Conservation (phyloP, 1,140 invertebrate species). For the Hestina assimilis region DNA sequence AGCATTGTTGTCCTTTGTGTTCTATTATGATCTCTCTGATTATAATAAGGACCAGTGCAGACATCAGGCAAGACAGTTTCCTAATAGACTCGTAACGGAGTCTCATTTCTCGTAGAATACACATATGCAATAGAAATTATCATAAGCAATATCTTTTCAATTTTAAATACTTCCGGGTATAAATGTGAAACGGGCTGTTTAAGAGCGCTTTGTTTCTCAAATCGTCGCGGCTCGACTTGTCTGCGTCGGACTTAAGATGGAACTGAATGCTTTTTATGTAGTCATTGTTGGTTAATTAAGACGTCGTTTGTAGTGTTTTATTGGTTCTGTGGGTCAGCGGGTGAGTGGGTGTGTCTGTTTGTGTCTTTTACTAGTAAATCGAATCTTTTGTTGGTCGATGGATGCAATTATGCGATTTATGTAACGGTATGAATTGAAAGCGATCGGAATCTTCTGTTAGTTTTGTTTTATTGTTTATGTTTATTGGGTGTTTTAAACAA, state of each 20-base stretch:
- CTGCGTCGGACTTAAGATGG: background rate
- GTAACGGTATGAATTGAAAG: slow-evolving; percentile 23
- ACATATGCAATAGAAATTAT: background rate
- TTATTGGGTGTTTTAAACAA: background rate
- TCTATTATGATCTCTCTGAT: slow-evolving; percentile 48
- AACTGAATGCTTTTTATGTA: slow-evolving; percentile 57
- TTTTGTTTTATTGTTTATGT: slow-evolving; percentile 7
- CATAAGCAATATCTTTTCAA: background rate
- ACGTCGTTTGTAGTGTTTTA: slow-evolving; percentile 51
- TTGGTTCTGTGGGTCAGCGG: slow-evolving; percentile 58
- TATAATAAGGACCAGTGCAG: slow-evolving; percentile 42
- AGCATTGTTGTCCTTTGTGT: slow-evolving; percentile 34
- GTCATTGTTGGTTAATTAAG: slow-evolving; percentile 66
- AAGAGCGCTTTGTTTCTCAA: background rate
- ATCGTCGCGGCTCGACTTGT: background rate
- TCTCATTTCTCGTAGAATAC: background rate
- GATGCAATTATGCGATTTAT: slow-evolving; percentile 25
- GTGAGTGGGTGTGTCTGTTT: slow-evolving; percentile 52
- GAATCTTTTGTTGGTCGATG: slow-evolving; percentile 22
- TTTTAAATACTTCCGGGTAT: background rate
- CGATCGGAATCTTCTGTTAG: slow-evolving; percentile 12
- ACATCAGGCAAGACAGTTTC: slow-evolving; percentile 5
- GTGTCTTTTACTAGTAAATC: slow-evolving; percentile 37
- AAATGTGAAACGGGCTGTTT: background rate
- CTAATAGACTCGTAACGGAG: slow-evolving; percentile 16